phyloP scores from a whole-genome alignment of 2,888 invertebrate genomes.

The Drosophila mayaguana region DNA sequence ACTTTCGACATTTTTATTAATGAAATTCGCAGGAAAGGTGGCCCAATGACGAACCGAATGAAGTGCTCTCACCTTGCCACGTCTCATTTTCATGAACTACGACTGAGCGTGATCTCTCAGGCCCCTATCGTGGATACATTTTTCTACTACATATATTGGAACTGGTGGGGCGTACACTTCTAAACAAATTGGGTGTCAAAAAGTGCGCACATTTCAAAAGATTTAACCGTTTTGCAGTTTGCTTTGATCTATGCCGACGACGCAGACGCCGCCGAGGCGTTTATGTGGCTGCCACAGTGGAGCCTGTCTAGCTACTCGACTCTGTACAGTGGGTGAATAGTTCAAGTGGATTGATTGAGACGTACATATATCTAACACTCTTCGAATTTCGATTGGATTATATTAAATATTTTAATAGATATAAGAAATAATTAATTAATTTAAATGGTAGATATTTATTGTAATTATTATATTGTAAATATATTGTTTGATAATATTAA shows the following conservation, averaged over 20 bases:
- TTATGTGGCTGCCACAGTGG: conserved; percentile 59
- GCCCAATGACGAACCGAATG: conserved; percentile 53
- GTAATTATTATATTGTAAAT: too few relatives aligned
- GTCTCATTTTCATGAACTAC: conserved; percentile 66
- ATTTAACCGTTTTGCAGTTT: conserved; percentile 77
- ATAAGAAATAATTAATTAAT: too few relatives aligned
- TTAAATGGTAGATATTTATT: too few relatives aligned
- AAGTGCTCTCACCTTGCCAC: conserved; percentile 41
- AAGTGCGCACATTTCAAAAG: conserved; percentile 82
- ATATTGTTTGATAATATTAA: too few relatives aligned
- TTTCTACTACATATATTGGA: conserved; percentile 19
- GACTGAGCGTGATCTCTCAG: conserved; percentile 15
- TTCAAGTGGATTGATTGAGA: neutral
- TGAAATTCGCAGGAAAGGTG: conserved; percentile 77
- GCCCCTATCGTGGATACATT: conserved; percentile 15
- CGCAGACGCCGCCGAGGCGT: conserved; percentile 63
- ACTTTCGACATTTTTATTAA: conserved; percentile 79
- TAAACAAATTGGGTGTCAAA: conserved; percentile 83
- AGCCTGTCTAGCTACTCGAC: conserved; percentile 34
- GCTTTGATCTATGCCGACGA: conserved; percentile 70
- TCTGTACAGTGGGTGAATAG: conserved; percentile 53
- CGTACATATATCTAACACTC: neutral
- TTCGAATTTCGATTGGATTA: neutral
- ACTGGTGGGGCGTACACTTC: conserved; percentile 63
- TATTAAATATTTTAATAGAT: neutral